Evolutionary conservation across 1,140 invertebrate species (phyloP).

Genomic region (Pogonomyrmex barbatus): DNA sequence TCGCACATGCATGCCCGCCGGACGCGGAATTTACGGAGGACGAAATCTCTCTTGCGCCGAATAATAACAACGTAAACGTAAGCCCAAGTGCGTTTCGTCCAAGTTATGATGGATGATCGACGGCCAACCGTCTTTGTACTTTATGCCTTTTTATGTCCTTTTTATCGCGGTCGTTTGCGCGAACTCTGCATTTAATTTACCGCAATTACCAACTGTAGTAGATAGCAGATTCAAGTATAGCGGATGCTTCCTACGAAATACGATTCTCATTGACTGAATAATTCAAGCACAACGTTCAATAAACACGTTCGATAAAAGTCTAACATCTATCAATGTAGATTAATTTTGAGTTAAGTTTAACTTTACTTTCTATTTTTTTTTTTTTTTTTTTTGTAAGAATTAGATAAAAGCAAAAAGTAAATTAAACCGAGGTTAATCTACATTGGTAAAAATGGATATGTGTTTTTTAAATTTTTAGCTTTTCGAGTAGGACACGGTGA

Average conservation of each 20-base stretch:
- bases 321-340: too few relatives aligned
- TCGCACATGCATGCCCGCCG: background rate
- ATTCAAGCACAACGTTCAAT: background rate
- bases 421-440: too few relatives aligned
- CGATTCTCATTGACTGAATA: background rate
- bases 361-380: too few relatives aligned
- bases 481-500: background rate
- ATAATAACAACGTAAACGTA: constrained; percentile 15
- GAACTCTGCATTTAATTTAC: constrained; percentile 8
- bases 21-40: background rate
- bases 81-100: background rate
- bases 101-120: constrained; percentile 52
- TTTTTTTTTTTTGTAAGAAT: too few relatives aligned
- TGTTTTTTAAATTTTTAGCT: background rate
- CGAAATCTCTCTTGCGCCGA: background rate
- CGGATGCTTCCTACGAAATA: too few relatives aligned
- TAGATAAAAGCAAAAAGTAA: too few relatives aligned
- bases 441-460: background rate
- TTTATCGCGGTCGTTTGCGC: constrained; percentile 22
- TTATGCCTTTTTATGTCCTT: constrained; percentile 48
- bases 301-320: background rate
- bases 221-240: background rate
- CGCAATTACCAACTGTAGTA: background rate
- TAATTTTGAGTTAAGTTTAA: too few relatives aligned
- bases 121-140: constrained; percentile 3